Conservation (phyloP, 2,797 vertebrate species). For the Lindbergichthys nudifrons region DNA sequence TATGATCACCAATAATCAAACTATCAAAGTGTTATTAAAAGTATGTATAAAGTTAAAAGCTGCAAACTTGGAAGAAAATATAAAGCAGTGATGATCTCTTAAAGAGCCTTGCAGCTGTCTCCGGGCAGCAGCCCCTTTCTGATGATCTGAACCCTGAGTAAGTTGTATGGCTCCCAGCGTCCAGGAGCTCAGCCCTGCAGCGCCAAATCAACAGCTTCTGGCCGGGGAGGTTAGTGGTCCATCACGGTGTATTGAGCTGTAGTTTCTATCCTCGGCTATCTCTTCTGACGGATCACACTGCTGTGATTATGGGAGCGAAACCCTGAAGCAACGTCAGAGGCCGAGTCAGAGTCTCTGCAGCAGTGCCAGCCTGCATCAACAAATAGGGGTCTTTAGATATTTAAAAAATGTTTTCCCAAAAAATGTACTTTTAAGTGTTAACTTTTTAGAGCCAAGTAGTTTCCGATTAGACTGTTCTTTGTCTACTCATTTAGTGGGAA, state of each 20-base stretch:
- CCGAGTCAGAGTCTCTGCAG: neutral
- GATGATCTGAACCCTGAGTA: conserved; percentile 19
- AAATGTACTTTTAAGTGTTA: neutral
- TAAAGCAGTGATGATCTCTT: neutral
- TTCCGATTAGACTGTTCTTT: neutral
- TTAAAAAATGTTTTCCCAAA: neutral
- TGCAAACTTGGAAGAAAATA: neutral
- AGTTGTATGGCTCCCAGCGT: conserved; percentile 27
- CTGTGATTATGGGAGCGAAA: conserved; percentile 21
- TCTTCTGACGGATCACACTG: conserved; percentile 21
- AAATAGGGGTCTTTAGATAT: neutral
- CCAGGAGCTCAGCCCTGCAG: conserved; percentile 27
- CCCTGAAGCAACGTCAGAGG: neutral
- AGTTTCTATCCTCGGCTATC: neutral
- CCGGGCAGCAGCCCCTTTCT: conserved; percentile 7
- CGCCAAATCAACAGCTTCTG: conserved; percentile 26
- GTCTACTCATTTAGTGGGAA: neutral
- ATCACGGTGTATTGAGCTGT: conserved; percentile 12
- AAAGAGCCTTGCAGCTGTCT: conserved; percentile 4
- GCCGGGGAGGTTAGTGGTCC: conserved; percentile 7
- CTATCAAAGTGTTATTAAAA: neutral
- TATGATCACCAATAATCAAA: too few relatives aligned
- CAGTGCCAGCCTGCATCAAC: neutral
- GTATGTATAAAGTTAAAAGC: neutral
- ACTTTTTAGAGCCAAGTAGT: neutral